Base-by-base conservation (phyloP, 2,113 vertebrate species). In the Ophthalmolycus amberensis region DNA sequence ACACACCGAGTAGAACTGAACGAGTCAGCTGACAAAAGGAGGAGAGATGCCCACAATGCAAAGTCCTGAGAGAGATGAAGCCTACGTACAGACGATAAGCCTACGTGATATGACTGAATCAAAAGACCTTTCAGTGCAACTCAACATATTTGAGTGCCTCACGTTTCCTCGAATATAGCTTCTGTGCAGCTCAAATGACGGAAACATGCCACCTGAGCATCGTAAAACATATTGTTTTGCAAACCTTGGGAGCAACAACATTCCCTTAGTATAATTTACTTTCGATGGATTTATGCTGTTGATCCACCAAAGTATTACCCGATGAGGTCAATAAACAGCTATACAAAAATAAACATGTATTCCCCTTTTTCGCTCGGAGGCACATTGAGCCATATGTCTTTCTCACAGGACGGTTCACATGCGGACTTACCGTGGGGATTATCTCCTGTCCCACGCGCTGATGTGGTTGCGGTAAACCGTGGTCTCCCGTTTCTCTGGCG, bases 401-500 rank as follows among this genome's bases (percentile, higher is more conserved):
- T 12, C 4, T 2, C 18, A 1, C 27, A 0, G n/a, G 29, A 18
- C 7, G 14, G 25, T 44, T 44, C 7, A 1, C n/a, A 40, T 5
- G 22, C 6, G 16, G 25, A 22, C 86, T 87, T 86, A 92, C 88
- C 88, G 77, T 0, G 20, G 7, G 54, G 6, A 4, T 1, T 16
- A 2, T 37, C 71, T 22, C 78, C 6, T 58, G 6, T 20, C 60
- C 37, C 48, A n/a, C 44, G 74, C 63, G 25, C 75, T 25, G 75
- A 0, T 38, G 27, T 15, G 29, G 52, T 46, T 3, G 42, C 5
- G 16, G 34, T 9, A 1, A 12, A 2, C 32, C 0, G 64, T 3
- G 5, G 0, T 58, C 65, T 12, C 20, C 54, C 0, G 10, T 11
- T 59, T 32, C 48, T 66, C 32, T 34, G 54, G 52, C 6, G n/a